Percentiles rank a stretch among this genome's conserved stretches.
phyloP scores from a whole-genome alignment of 2,797 vertebrate genomes.

The Balearica regulorum region DNA sequence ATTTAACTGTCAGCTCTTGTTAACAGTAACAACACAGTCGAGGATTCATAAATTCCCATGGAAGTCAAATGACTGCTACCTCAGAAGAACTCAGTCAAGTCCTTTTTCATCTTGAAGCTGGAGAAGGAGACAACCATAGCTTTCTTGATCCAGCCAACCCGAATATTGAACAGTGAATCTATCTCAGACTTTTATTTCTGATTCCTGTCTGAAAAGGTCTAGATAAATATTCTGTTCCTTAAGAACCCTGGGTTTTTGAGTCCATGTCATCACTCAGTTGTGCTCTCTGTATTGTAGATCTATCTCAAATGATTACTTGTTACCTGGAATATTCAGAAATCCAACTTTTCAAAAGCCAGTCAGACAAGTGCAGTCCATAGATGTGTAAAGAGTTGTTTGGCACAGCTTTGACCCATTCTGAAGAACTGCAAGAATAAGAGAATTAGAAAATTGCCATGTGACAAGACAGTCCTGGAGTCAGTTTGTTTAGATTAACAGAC shows the following conservation, averaged over 20 bases:
- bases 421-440: background rate
- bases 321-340: background rate
- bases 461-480: background rate
- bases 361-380: background rate
- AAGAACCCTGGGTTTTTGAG: background rate
- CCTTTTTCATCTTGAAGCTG: background rate
- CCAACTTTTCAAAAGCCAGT: background rate
- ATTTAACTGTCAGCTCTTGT: slow-evolving; percentile 58
- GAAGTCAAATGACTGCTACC: slow-evolving; percentile 38
- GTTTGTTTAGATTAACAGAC: background rate
- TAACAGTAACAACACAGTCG: background rate
- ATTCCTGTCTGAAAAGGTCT: background rate
- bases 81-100: background rate
- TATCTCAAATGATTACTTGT: background rate
- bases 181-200: background rate
- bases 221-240: background rate
- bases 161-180: background rate
- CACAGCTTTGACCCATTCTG: background rate
- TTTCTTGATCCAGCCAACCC: background rate
- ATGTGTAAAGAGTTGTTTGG: background rate
- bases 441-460: background rate
- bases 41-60: slow-evolving; percentile 49
- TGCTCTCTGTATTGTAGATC: background rate
- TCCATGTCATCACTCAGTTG: background rate
- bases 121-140: background rate